These are phyloP conservation scores for Tragopan temminckii DNA, from an alignment of 2,797 vertebrate species.

Conservation along the genomic window DNA sequence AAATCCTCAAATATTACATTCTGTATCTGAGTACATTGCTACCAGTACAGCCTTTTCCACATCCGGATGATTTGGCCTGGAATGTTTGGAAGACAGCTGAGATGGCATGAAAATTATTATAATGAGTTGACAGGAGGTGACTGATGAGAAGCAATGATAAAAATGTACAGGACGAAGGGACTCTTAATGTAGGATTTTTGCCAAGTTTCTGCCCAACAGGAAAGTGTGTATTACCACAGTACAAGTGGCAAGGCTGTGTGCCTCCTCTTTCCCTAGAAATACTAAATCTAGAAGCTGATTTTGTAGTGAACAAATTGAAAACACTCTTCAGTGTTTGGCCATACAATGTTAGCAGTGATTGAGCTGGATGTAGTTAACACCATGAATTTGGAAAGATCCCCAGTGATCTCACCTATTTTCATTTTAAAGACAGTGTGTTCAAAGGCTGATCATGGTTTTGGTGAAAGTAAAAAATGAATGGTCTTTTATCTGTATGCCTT, in stretches of 20 bases:
- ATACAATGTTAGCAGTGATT: neutral
- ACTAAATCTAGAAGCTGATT: conserved; percentile 42
- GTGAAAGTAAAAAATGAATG: neutral
- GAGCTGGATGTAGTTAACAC: conserved; percentile 1
- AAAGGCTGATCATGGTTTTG: conserved; percentile 18
- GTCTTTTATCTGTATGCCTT: conserved; percentile 25
- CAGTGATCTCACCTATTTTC: neutral
- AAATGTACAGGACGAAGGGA: neutral
- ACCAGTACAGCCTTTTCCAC: neutral
- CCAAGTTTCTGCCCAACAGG: neutral
- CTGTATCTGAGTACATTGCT: conserved; percentile 25
- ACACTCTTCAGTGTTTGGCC: neutral
- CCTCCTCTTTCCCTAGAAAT: conserved; percentile 53
- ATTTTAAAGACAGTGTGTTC: conserved; percentile 32
- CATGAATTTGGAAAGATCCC: conserved; percentile 17
- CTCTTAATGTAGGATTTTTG: neutral
- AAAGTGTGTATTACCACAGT: neutral
- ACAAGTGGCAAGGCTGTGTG: neutral
- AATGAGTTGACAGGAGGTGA: neutral
- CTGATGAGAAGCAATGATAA: conserved; percentile 33
- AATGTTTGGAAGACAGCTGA: neutral
- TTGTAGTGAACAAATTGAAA: conserved; percentile 15
- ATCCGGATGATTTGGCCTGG: neutral
- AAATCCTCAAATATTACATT: conserved; percentile 22
- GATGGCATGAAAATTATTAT: neutral